phyloP scores from a whole-genome alignment of 1,140 invertebrate species.

The Hylaeus anthracinus region DNA sequence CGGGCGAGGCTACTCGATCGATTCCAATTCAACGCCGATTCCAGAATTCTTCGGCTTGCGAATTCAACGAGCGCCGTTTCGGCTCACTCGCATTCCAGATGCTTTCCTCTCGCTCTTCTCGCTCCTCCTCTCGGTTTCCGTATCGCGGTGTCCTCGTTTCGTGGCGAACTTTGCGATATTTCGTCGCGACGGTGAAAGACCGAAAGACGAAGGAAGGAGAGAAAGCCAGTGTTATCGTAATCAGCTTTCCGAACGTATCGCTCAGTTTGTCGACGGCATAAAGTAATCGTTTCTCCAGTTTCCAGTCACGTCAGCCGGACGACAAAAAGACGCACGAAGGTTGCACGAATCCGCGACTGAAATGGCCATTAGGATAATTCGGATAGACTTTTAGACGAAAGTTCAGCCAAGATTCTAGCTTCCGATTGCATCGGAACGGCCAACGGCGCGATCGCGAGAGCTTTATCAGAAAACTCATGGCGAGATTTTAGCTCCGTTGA shows the following conservation, averaged over 20 bases:
- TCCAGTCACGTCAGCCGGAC: conserved; percentile 48
- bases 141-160: not conserved
- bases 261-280: conserved; percentile 21
- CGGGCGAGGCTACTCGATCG: too few species aligned
- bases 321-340: not conserved
- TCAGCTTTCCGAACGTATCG: conserved; percentile 59
- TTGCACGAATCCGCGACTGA: not conserved
- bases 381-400: too few species aligned
- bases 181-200: not conserved
- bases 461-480: too few species aligned
- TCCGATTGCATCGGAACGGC: too few species aligned
- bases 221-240: conserved; percentile 52
- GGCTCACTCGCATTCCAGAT: too few species aligned
- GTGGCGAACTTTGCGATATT: not conserved
- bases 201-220: not conserved
- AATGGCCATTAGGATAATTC: conserved; percentile 1
- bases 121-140: not conserved
- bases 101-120: too few species aligned
- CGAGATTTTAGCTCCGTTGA: too few species aligned
- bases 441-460: too few species aligned
- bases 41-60: too few species aligned
- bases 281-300: conserved; percentile 46
- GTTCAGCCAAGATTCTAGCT: too few species aligned
- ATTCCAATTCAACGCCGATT: too few species aligned
- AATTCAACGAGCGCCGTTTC: too few species aligned